A percentile compares a stretch with the other conserved stretches of the same genome.
Conservation (phyloP, 2,888 invertebrate species). For the Litoditis marina region DNA sequence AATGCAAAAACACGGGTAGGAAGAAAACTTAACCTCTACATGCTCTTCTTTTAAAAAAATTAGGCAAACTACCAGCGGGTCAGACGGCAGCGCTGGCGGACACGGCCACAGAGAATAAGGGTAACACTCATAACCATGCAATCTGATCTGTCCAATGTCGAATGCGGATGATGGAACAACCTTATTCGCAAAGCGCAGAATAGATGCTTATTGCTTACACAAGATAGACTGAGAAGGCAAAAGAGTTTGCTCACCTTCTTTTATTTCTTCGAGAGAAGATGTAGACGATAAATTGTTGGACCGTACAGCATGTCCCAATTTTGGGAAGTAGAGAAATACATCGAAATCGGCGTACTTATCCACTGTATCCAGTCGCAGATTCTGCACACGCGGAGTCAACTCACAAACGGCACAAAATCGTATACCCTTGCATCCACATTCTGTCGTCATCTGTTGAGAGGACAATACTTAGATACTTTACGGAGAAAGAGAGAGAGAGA, state of each 20-base stretch:
- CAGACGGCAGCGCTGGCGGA: no score
- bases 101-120: no score
- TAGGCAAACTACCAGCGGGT: no score
- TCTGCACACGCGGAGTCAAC: conserved; percentile 67
- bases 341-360: conserved; percentile 30
- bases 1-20: no score
- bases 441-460: not conserved
- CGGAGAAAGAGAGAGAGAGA: no score
- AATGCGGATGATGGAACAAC: not conserved
- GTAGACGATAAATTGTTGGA: conserved; percentile 22
- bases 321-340: conserved; percentile 32
- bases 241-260: conserved; percentile 15
- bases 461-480: not conserved
- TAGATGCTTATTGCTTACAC: not conserved
- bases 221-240: not conserved
- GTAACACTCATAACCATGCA: no score
- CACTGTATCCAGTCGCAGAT: conserved; percentile 34
- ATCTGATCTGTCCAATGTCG: no score
- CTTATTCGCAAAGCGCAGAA: not conserved
- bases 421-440: conserved; percentile 89
- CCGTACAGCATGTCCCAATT: conserved; percentile 19
- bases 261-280: conserved; percentile 34
- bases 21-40: no score
- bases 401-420: conserved; percentile 85
- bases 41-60: no score